Percentiles rank a stretch among this genome's conserved stretches.
phyloP scores from a whole-genome alignment of 2,888 invertebrate genomes.

The Hyposoter didymator region DNA sequence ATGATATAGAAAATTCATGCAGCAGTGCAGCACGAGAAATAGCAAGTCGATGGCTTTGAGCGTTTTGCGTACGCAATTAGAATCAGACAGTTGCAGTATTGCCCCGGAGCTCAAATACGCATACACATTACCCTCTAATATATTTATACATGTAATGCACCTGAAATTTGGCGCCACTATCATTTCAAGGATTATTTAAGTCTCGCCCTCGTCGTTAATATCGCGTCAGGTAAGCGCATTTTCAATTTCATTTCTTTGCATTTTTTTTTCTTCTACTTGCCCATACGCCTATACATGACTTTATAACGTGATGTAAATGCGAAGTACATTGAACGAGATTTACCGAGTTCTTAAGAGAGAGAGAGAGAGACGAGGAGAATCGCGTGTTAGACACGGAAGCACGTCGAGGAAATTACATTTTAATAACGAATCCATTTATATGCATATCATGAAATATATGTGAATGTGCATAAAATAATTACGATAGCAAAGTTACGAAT shows the following conservation, averaged over 20 bases:
- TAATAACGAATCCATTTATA: slow-evolving; percentile 39
- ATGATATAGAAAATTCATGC: slow-evolving; percentile 47
- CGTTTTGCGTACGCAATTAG: slow-evolving; percentile 65
- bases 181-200: slow-evolving; percentile 57
- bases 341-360: slow-evolving; percentile 19
- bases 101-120: slow-evolving; percentile 35
- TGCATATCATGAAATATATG: neutral
- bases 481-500: no score
- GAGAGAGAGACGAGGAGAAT: slow-evolving; percentile 26
- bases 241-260: slow-evolving; percentile 64
- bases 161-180: slow-evolving; percentile 60
- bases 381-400: slow-evolving; percentile 65
- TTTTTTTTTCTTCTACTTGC: slow-evolving; percentile 16
- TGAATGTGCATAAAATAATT: neutral
- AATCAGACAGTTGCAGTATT: slow-evolving; percentile 57
- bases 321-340: slow-evolving; percentile 27
- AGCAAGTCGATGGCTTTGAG: slow-evolving; percentile 61
- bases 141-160: slow-evolving; percentile 15
- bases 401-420: slow-evolving; percentile 58
- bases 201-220: slow-evolving; percentile 10
- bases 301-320: slow-evolving; percentile 36
- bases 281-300: neutral
- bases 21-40: slow-evolving; percentile 32
- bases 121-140: slow-evolving; percentile 23
- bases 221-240: slow-evolving; percentile 30